Base-by-base conservation (phyloP, 2,797 vertebrate genomes). In the Poecile montanus region DNA sequence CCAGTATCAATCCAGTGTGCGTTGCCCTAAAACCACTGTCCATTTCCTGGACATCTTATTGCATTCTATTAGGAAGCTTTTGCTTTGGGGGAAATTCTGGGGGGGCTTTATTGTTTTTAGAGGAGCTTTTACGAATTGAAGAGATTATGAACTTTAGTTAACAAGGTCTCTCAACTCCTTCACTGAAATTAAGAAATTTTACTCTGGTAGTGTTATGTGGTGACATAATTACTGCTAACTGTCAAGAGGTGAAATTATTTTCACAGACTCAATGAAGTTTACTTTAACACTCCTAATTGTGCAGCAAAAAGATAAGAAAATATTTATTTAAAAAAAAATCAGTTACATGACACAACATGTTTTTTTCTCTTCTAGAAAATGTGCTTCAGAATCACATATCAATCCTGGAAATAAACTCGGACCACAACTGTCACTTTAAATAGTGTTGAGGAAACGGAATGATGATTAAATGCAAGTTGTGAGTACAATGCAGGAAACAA, bases 191-290 rank as follows among this genome's bases (percentile, higher is more conserved):
- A 68, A 81, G 50, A 47, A 50, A 90, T 93, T 97, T 95, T 95
- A 93, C 36, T 87, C 86, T 91, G 86, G 77, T 94, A 97, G 95
- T 94, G 96, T 95, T 93, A 85, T 29, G 91, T 63, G 84, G 86
- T 92, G 95, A 96, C 60, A 62, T 96, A 97, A 97, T 97, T 97
- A 98, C 98, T 96, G 85, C 95, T 93, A 94, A 93, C 85, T 95
- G 93, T 89, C 85, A 86, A 67, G 26, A 16, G 5, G 83, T 73
- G 60, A 54, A 93, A 95, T 94, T 86, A 91, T 32, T 97, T 94
- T 97, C 91, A 94, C 42, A 75, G 80, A 95, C 62, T 89, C 88
- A 88, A 75, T 53, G 44, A 95, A 77, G 36, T 93, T 95, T 90
- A 93, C 90, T 96, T 92, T 94, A 94, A 76, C 80, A 78, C 63